A percentile compares a stretch with the other conserved stretches of the same genome.
These are phyloP conservation scores for Diplosoma virens DNA, from an alignment of 23 tunicate species.

Conservation along the genomic window DNA sequence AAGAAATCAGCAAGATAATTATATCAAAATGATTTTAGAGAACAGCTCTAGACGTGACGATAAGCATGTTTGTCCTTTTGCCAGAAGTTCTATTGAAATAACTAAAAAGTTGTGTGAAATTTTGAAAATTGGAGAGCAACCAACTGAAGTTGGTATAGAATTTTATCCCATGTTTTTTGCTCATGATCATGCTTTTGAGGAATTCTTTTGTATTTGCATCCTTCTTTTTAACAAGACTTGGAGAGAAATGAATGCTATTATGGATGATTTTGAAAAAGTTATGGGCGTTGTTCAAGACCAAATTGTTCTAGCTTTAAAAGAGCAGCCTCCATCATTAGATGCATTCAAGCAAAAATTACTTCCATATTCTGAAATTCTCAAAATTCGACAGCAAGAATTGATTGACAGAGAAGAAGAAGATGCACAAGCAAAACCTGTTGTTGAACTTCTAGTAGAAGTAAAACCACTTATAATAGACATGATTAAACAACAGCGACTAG, in stretches of 20 bases:
- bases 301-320: constrained; percentile 33
- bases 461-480: constrained; percentile 54
- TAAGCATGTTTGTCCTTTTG: constrained; percentile 90
- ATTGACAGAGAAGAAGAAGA: constrained; percentile 63
- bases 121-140: constrained; percentile 87
- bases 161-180: constrained; percentile 86
- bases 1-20: constrained; percentile 77
- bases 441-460: constrained; percentile 61
- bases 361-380: constrained; percentile 62
- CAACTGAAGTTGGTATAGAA: constrained; percentile 70
- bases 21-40: constrained; percentile 66
- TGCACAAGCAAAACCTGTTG: constrained; percentile 71
- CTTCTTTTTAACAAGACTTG: constrained; percentile 86
- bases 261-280: constrained; percentile 87
- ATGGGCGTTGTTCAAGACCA: constrained; percentile 77
- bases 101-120: constrained; percentile 86
- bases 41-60: constrained; percentile 76
- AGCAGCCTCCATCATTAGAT: constrained; percentile 65
- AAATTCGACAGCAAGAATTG: constrained; percentile 65
- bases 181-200: constrained; percentile 87
- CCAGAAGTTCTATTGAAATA: constrained; percentile 55
- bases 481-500: constrained; percentile 60
- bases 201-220: constrained; percentile 69
- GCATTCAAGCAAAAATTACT: constrained; percentile 67
- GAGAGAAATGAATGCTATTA: constrained; percentile 95